These are phyloP conservation scores for Sebastolobus altivelis DNA, from an alignment of 2,797 vertebrate genomes.

Conservation along the genomic window DNA sequence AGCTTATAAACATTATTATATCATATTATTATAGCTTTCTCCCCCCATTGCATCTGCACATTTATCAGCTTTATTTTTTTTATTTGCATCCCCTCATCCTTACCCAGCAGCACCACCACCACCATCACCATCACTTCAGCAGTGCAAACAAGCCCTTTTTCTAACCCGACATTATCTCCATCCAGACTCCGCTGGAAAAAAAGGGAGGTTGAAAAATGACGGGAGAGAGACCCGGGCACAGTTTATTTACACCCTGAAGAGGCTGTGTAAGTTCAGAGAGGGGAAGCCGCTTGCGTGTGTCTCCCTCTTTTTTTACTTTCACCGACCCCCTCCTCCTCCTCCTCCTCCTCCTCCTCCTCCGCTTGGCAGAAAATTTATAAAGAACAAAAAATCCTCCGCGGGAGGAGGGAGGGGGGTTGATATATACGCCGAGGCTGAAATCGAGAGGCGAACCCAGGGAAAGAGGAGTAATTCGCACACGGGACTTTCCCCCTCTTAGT, in stretches of 20 bases:
- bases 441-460: conserved; percentile 89
- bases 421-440: conserved; percentile 89
- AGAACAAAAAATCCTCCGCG: conserved; percentile 87
- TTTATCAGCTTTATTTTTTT: conserved; percentile 41
- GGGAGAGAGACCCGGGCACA: conserved; percentile 71
- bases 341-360: conserved; percentile 84
- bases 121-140: conserved; percentile 79
- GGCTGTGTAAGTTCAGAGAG: conserved; percentile 78
- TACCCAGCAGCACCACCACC: conserved; percentile 70
- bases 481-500: conserved; percentile 90
- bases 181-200: conserved; percentile 78
- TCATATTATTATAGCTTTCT: not conserved
- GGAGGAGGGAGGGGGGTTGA: conserved; percentile 87
- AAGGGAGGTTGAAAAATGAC: conserved; percentile 76
- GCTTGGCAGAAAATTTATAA: conserved; percentile 89
- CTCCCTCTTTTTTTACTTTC: conserved; percentile 80
- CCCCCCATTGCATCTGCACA: conserved; percentile 19
- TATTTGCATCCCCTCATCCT: conserved; percentile 58
- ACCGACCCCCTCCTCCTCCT: conserved; percentile 85
- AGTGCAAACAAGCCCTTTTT: conserved; percentile 74
- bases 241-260: conserved; percentile 73
- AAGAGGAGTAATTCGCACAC: conserved; percentile 87
- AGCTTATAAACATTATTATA: not conserved
- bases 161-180: conserved; percentile 81
- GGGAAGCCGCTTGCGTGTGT: conserved; percentile 79